Evolutionary conservation across 2,113 vertebrate species (phyloP), one percentile per base, ranked within the genome.

Genomic region (Pseudonaja textilis): DNA sequence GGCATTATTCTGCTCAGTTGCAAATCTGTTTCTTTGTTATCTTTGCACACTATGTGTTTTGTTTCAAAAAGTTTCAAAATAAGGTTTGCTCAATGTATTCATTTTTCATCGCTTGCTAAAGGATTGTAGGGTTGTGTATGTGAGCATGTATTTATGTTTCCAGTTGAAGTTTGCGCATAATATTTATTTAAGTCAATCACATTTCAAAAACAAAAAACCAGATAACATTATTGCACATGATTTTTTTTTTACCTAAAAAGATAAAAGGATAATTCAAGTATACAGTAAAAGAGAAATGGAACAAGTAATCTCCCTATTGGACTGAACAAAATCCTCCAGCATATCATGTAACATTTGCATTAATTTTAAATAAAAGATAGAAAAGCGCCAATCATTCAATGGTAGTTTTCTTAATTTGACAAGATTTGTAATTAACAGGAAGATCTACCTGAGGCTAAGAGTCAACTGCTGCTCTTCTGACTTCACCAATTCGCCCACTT

Each of bases 391-490:
- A 34, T 87, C 92, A 87, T 2, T 11, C 90, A 85, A 91, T 64
- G 42, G 1, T 0, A 0, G 12, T 1, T 92, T 89, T 92, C 81
- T 85, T 81, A 34, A 74, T 45, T 89, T 45, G 14, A 61, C 50
- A 0, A 0, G 14, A 25, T 23, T 93, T 92, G 34, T 3, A 85
- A 8, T 0, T 57, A 85, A 94, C 34, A 96, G 95, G 90, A 7
- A 59, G 39, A 96, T 98, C 97, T 96, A 99, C 99, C 98, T 99
- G 91, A 99, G 98, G 91, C 97, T 99, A 95, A 99, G 98, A 93
- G 98, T 98, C 95, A 99, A 95, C 92, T 97, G 98, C 9, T 99
- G 98, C 94, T 99, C 98, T 97, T 98, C 99, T 26, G 99, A 98
- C 92, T 98, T 98, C 93, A 99, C 96, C 93, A 99, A 97, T 85